Evolutionary conservation across 92 coral and sea anemone species (phyloP).

Genomic region (Bergia puertoricense): DNA sequence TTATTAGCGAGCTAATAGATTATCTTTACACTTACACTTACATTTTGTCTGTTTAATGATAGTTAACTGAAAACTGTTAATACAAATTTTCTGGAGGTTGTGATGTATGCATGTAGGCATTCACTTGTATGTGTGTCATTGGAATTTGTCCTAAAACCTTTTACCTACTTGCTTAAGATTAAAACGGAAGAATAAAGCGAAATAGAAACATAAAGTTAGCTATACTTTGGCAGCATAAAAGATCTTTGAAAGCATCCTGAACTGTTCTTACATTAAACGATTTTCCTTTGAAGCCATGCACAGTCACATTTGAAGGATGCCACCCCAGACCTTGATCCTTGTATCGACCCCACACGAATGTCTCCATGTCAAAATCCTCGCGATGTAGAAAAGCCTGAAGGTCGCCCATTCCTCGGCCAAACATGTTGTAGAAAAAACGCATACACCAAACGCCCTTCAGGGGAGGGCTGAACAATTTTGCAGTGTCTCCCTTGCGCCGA

Average conservation of each 20-base stretch:
- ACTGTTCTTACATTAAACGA: constrained; percentile 17
- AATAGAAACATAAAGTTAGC: background rate
- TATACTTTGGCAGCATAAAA: background rate
- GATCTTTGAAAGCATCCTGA: background rate
- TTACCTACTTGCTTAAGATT: background rate
- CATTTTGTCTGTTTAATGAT: too few relatives aligned
- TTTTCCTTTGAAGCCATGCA: constrained; percentile 42
- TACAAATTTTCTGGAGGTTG: too few relatives aligned
- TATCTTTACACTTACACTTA: too few relatives aligned
- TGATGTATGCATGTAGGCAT: too few relatives aligned
- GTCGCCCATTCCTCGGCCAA: constrained; percentile 53
- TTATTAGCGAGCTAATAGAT: too few relatives aligned
- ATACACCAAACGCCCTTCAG: constrained; percentile 57
- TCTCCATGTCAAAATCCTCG: constrained; percentile 1
- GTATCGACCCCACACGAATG: constrained; percentile 58
- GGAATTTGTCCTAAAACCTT: too few relatives aligned
- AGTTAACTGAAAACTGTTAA: too few relatives aligned
- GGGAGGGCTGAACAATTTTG: constrained; percentile 51
- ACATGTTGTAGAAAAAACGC: constrained; percentile 57
- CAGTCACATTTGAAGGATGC: constrained; percentile 57
- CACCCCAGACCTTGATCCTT: constrained; percentile 60
- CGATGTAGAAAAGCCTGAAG: constrained; percentile 45
- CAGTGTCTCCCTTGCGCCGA: constrained; percentile 44
- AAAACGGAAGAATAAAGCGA: background rate
- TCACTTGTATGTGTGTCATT: too few relatives aligned